Conservation (phyloP, 2,888 invertebrate species). For the Athrips mouffetella region DNA sequence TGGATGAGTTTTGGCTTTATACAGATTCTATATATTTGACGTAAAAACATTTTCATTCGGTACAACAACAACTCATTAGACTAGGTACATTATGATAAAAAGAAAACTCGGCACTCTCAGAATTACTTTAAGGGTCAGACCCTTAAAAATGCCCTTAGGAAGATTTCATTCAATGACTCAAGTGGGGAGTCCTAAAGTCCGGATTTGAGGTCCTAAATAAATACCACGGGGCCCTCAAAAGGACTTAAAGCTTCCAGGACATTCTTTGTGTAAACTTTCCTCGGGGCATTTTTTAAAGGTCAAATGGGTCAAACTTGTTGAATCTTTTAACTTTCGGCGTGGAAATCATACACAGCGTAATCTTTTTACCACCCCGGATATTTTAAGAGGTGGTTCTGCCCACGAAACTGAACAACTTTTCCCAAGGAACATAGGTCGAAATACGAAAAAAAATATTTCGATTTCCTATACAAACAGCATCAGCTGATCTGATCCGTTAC, state of each 20-base stretch:
- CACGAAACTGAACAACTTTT: too few species aligned
- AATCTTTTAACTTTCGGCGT: too few species aligned
- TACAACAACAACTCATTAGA: neutral
- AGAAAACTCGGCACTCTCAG: neutral
- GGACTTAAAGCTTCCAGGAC: constrained; percentile 23
- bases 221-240: constrained; percentile 30
- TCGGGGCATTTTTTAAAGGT: constrained; percentile 1
- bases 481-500: too few species aligned
- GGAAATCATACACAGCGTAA: neutral
- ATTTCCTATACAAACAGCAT: too few species aligned
- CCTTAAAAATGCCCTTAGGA: neutral
- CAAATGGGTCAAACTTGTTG: neutral
- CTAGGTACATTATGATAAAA: neutral
- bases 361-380: neutral
- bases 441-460: too few species aligned
- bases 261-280: constrained; percentile 34
- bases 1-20: too few species aligned
- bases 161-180: constrained; percentile 31
- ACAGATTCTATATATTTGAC: too few species aligned
- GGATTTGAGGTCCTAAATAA: constrained; percentile 39
- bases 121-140: neutral
- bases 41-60: neutral
- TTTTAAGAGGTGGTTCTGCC: neutral
- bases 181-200: constrained; percentile 27
- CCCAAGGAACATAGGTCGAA: too few species aligned